Conservation (phyloP, 1,140 invertebrate species). For the Prorops nasuta region DNA sequence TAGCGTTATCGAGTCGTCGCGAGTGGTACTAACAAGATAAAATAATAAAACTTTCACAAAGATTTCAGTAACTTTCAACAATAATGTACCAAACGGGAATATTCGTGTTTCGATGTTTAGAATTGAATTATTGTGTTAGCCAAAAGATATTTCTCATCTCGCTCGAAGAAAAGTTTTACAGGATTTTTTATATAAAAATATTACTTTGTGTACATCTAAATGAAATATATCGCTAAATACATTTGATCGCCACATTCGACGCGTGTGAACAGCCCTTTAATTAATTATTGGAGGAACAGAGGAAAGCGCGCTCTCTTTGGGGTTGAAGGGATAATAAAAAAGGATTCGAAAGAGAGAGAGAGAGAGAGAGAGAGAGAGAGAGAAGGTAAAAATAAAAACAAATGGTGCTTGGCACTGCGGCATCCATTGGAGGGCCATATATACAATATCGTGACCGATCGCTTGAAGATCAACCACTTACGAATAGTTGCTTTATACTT, state of each 20-base stretch:
- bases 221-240: neutral
- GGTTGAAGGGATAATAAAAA: neutral
- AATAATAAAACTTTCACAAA: no score
- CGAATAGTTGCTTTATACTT: no score
- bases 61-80: no score
- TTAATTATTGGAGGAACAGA: neutral
- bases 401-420: conserved; percentile 34
- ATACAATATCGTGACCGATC: no score
- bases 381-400: conserved; percentile 13
- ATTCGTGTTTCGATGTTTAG: no score
- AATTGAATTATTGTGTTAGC: no score
- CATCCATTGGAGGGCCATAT: conserved; percentile 31
- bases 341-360: neutral
- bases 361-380: neutral
- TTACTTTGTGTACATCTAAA: neutral
- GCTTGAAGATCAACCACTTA: no score
- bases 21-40: no score
- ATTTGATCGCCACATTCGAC: neutral
- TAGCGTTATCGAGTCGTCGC: no score
- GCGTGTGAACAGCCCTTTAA: neutral
- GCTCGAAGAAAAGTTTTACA: no score
- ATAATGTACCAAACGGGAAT: no score
- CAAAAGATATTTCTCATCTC: no score
- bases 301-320: neutral
- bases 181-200: neutral